Evolutionary conservation across 2,888 invertebrate genomes (phyloP).

Genomic region (Sarcophaga variegata): DNA sequence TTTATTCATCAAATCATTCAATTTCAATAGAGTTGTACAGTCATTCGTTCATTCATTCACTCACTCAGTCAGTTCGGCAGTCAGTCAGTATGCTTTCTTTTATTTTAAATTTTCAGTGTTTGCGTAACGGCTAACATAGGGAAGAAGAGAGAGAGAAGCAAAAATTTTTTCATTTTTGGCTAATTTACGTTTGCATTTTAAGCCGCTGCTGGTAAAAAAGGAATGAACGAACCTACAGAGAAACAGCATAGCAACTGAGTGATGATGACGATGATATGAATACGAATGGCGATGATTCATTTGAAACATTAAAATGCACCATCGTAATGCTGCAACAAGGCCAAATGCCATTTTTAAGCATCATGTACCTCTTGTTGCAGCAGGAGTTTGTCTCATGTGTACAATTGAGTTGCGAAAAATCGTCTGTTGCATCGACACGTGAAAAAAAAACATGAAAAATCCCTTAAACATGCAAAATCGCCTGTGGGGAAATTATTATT

Average conservation of each 20-base stretch:
- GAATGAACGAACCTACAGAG: too few species aligned
- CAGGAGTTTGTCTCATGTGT: not conserved
- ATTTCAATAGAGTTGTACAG: not conserved
- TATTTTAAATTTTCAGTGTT: not conserved
- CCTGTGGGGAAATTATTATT: not conserved
- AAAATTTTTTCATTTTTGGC: not conserved
- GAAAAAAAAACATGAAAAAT: constrained; percentile 1
- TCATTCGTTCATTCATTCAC: not conserved
- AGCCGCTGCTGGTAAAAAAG: not conserved
- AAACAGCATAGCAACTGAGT: too few species aligned
- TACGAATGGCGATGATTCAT: not conserved
- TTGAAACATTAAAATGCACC: not conserved
- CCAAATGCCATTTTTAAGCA: constrained; percentile 1
- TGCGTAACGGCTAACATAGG: not conserved
- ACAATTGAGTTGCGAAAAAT: not conserved
- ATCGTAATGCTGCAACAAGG: constrained; percentile 3
- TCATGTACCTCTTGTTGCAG: not conserved
- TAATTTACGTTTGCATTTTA: not conserved
- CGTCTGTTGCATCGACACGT: constrained; percentile 6
- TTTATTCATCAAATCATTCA: not conserved
- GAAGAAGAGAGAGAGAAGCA: not conserved
- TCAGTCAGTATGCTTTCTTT: not conserved
- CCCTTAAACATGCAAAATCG: constrained; percentile 36
- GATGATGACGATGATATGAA: not conserved
- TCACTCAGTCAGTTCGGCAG: not conserved